Evolutionary conservation across 2,888 invertebrate species (phyloP).

Genomic region (Tortricodes alternella): DNA sequence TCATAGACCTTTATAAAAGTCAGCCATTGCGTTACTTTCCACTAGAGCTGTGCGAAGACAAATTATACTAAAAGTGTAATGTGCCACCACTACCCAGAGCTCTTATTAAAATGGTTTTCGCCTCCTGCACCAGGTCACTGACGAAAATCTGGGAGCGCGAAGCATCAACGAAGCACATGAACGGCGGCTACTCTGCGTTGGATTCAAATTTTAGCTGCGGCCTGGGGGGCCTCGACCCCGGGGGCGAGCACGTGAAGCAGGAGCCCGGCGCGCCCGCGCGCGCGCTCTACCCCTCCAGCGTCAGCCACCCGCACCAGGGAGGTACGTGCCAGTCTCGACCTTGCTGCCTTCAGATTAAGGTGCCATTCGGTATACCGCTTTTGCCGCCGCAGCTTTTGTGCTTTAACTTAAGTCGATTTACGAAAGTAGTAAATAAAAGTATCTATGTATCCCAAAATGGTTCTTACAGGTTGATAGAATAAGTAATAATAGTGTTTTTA

Average conservation of each 20-base stretch:
- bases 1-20: too few species aligned
- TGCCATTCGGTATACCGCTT: not conserved
- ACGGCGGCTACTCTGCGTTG: constrained; percentile 79
- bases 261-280: constrained; percentile 71
- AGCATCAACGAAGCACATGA: constrained; percentile 79
- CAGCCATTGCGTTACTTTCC: too few species aligned
- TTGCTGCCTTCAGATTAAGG: not conserved
- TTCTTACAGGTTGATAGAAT: too few species aligned
- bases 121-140: constrained; percentile 79
- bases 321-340: constrained; percentile 42
- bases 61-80: too few species aligned
- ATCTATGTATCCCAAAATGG: too few species aligned
- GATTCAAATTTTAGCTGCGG: constrained; percentile 86
- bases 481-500: too few species aligned
- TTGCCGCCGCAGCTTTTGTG: too few species aligned
- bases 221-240: constrained; percentile 86
- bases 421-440: too few species aligned
- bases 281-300: constrained; percentile 60
- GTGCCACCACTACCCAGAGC: too few species aligned
- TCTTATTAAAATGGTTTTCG: too few species aligned
- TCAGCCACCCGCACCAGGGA: constrained; percentile 68
- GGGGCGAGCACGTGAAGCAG: constrained; percentile 77
- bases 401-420: too few species aligned
- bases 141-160: constrained; percentile 94
- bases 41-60: too few species aligned